Conservation (phyloP, 2,797 vertebrate species). For the Coranthus polyacanthus region DNA sequence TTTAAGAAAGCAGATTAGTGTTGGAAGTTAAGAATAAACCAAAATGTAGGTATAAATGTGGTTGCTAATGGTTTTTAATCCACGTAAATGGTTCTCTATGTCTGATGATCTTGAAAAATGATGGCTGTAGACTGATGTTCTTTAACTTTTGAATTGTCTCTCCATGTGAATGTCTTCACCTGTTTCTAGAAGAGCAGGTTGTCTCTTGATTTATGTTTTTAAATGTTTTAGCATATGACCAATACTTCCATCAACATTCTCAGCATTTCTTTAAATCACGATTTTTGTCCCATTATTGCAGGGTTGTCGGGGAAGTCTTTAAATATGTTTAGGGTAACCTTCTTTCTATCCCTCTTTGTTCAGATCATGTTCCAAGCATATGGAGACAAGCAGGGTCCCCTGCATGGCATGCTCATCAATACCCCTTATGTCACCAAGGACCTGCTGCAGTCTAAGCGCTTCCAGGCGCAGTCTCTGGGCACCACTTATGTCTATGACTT, state of each 20-base stretch:
- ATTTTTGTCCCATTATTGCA: too few relatives aligned
- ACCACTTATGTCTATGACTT: conserved; percentile 98
- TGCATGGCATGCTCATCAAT: conserved; percentile 98
- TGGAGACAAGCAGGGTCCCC: conserved; percentile 92
- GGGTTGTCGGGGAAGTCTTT: too few relatives aligned
- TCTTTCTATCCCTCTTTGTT: conserved; percentile 16
- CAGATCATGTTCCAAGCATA: conserved; percentile 99
- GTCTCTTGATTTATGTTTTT: too few relatives aligned
- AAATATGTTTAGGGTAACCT: conserved; percentile 10
- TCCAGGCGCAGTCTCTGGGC: conserved; percentile 96
- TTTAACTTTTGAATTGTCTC: conserved; percentile 1
- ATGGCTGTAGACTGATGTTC: too few relatives aligned
- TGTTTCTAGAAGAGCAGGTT: neutral
- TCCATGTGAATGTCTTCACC: neutral
- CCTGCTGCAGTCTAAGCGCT: conserved; percentile 96
- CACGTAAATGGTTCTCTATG: too few relatives aligned
- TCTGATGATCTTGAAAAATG: too few relatives aligned
- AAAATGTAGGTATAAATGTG: neutral
- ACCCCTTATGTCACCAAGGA: conserved; percentile 98
- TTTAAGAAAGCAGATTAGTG: neutral
- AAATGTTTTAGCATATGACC: too few relatives aligned
- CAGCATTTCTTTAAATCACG: too few relatives aligned
- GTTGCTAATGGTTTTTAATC: too few relatives aligned
- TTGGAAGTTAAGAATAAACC: neutral
- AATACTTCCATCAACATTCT: too few relatives aligned